Percentiles rank a stretch among this genome's conserved stretches.
Conservation (phyloP, 2,888 invertebrate species). For the Unio delphinus region DNA sequence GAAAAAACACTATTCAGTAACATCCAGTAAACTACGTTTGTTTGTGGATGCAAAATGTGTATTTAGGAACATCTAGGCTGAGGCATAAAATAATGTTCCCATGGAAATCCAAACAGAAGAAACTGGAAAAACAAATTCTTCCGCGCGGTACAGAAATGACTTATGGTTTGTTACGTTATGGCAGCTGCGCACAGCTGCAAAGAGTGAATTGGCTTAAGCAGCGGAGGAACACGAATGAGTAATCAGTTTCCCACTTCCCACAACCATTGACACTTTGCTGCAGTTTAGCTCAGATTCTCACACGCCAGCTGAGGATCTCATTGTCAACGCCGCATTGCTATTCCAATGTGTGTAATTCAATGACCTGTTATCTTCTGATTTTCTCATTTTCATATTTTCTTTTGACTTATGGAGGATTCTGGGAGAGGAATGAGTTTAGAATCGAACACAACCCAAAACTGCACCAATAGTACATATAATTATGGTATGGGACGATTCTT, state of each 20-base stretch:
- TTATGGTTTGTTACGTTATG: conserved; percentile 20
- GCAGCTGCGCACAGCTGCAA: conserved; percentile 36
- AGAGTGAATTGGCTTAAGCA: conserved; percentile 23
- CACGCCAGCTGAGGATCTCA: neutral
- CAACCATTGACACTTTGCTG: conserved; percentile 32
- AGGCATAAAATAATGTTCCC: conserved; percentile 10
- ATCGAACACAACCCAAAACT: conserved; percentile 26
- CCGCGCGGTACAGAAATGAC: conserved; percentile 17
- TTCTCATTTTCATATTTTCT: conserved; percentile 31
- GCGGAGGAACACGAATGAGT: conserved; percentile 30
- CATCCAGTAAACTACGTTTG: too few species aligned
- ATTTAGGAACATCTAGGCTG: too few species aligned
- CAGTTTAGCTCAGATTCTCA: conserved; percentile 20
- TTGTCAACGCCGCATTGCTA: too few species aligned
- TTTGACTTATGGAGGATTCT: conserved; percentile 38
- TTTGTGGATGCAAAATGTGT: too few species aligned
- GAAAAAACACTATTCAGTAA: too few species aligned
- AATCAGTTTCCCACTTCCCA: conserved; percentile 30
- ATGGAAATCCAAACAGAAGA: conserved; percentile 23
- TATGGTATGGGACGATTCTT: conserved; percentile 53
- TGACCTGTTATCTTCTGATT: conserved; percentile 23
- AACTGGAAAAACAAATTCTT: conserved; percentile 19
- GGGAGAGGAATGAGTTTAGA: conserved; percentile 31
- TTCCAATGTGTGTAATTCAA: too few species aligned
- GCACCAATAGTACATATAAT: conserved; percentile 29